Conservation (phyloP, 2,888 invertebrate species). For the Leptarthrus brevirostris region DNA sequence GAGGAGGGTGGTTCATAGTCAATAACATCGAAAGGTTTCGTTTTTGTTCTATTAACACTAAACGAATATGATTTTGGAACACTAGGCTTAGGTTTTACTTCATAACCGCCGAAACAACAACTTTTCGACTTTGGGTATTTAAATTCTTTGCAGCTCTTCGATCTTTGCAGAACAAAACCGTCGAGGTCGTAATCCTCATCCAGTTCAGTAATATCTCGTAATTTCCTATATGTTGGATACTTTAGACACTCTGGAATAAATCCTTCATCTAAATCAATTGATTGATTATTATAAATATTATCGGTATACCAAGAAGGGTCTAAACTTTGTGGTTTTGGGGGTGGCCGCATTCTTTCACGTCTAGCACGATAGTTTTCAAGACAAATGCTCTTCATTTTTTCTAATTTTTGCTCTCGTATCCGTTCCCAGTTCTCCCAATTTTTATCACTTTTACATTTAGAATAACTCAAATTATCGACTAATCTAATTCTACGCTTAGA, state of each 20-base stretch:
- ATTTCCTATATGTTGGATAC: constrained; percentile 61
- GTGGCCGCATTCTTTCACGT: constrained; percentile 63
- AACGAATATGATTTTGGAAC: constrained; percentile 67
- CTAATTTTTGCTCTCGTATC: constrained; percentile 66
- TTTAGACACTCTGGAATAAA: constrained; percentile 65
- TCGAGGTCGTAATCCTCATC: constrained; percentile 61
- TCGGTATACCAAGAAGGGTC: constrained; percentile 67
- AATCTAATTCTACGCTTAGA: constrained; percentile 66
- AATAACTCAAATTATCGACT: constrained; percentile 59
- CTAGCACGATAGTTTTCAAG: constrained; percentile 67
- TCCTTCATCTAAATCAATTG: constrained; percentile 65
- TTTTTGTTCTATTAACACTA: constrained; percentile 61
- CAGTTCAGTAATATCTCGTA: constrained; percentile 64
- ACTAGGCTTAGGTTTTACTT: constrained; percentile 54
- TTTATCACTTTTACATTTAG: constrained; percentile 64
- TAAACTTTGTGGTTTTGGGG: constrained; percentile 63
- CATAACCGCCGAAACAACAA: constrained; percentile 65
- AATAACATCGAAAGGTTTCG: constrained; percentile 66
- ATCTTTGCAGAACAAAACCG: constrained; percentile 60
- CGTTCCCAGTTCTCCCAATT: constrained; percentile 68
- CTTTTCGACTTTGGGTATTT: constrained; percentile 67
- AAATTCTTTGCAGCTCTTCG: constrained; percentile 65
- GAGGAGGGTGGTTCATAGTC: constrained; percentile 63
- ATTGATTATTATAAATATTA: constrained; percentile 67
- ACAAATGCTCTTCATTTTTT: constrained; percentile 66